Conservation (phyloP, 2,113 vertebrate genomes). For the Podarcis raffonei region DNA sequence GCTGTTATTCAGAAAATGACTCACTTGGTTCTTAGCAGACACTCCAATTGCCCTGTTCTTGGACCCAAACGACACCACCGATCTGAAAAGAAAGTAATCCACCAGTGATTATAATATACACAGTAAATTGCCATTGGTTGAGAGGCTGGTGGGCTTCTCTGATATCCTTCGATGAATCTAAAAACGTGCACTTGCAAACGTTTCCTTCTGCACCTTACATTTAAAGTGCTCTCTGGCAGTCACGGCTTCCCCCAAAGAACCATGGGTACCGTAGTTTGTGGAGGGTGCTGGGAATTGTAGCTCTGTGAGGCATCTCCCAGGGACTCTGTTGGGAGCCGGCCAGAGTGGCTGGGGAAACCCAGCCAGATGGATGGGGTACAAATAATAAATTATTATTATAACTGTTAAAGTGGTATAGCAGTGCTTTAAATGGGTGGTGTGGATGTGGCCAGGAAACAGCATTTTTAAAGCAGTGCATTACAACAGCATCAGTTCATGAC, state of each 20-base stretch:
- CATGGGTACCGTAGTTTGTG: too few species aligned
- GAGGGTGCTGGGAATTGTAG: too few species aligned
- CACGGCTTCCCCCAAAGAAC: too few species aligned
- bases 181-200: not conserved
- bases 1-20: constrained; percentile 28
- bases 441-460: not conserved
- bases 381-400: too few species aligned
- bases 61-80: constrained; percentile 84
- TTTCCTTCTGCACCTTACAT: not conserved
- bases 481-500: not conserved
- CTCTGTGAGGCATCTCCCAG: too few species aligned
- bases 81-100: constrained; percentile 69
- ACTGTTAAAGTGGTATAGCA: too few species aligned
- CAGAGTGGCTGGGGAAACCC: too few species aligned
- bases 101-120: not conserved
- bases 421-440: too few species aligned
- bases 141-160: too few species aligned
- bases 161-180: not conserved
- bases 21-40: constrained; percentile 86
- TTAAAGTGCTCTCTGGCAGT: too few species aligned
- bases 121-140: not conserved
- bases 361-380: too few species aligned
- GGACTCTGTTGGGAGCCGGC: too few species aligned
- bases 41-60: constrained; percentile 86
- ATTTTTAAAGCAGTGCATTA: not conserved